These are phyloP conservation scores for Aurelia coerulea DNA, from an alignment of 30 jellyfish, hydroid and myxozoan genomes.

Conservation along the genomic window DNA sequence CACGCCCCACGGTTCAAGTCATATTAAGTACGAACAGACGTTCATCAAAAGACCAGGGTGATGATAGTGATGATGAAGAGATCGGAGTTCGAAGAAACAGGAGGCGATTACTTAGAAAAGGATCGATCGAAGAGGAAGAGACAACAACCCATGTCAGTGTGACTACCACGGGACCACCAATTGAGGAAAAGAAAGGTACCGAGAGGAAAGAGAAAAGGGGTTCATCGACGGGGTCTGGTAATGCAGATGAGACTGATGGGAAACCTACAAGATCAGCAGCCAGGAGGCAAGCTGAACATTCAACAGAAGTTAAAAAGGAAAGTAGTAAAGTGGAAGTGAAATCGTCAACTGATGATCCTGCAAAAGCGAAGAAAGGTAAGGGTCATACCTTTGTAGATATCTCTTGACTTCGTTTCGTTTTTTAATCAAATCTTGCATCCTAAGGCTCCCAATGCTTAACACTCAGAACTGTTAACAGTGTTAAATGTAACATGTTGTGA, in stretches of 20 bases:
- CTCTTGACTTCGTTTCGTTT: no score
- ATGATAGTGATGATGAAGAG: constrained; percentile 55
- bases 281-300: constrained; percentile 6
- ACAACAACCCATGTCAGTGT: constrained; percentile 53
- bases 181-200: constrained; percentile 1
- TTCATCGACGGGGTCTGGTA: constrained; percentile 18
- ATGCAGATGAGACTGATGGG: constrained; percentile 25
- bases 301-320: background rate
- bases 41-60: constrained; percentile 28
- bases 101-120: constrained; percentile 51
- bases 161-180: constrained; percentile 18
- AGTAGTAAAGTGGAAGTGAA: background rate
- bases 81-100: constrained; percentile 49
- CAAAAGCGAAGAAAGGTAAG: constrained; percentile 35
- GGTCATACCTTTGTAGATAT: no score
- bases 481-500: no score
- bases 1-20: constrained; percentile 57
- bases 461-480: no score
- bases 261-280: constrained; percentile 22
- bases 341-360: constrained; percentile 22
- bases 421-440: no score
- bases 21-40: constrained; percentile 37
- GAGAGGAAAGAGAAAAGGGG: constrained; percentile 19
- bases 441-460: no score
- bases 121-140: constrained; percentile 55